Evolutionary conservation across 2,888 invertebrate genomes (phyloP), one percentile per base, ranked within the genome.

Genomic region (Andrena bicolor): DNA sequence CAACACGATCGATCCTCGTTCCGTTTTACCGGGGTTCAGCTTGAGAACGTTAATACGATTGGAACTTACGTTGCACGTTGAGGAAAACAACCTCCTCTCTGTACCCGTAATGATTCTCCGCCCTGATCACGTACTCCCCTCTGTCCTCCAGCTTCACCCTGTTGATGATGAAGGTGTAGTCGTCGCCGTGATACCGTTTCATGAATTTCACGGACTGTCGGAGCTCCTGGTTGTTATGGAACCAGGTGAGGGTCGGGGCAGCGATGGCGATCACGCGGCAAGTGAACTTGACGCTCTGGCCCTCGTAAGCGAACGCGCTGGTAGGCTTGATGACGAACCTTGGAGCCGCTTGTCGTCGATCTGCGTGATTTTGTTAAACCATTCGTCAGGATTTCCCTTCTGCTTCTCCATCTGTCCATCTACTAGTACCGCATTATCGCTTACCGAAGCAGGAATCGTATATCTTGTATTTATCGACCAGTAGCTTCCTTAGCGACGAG

Each of bases 131-230:
- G 94, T 99, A 99, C 94, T 99, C 99, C 88, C 99, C 99, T 91
- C 99, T 96, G 94, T 99, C 99, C 84, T 99, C 98, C 85, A 98
- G 94, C 94, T 98, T 99, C 53, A 98, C 98, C 89, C 99, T 97
- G 95, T 99, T 99, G 90, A 99, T 99, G 86, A 99, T 97, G 94
- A 99, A 98, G 94, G 99, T 98, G 94, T 98, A 99, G 92, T 99
- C 99, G 90, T 99, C 98, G 73, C 98, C 98, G 60, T 97, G 96
- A 93, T 99, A 99, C 91, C 99, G 96, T 95, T 99, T 99, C 99
- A 99, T 99, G 94, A 98, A 99, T 94, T 99, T 99, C 86, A 99
- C 99, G 89, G 99, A 99, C 95, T 99, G 99, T 74, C 98, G 95
- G 73, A 99, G 95, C 93, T 99, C 99, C 92, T 96, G 96, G 94